Evolutionary conservation across 2,888 invertebrate genomes (phyloP).

Genomic region (Stenotaenia linearis): DNA sequence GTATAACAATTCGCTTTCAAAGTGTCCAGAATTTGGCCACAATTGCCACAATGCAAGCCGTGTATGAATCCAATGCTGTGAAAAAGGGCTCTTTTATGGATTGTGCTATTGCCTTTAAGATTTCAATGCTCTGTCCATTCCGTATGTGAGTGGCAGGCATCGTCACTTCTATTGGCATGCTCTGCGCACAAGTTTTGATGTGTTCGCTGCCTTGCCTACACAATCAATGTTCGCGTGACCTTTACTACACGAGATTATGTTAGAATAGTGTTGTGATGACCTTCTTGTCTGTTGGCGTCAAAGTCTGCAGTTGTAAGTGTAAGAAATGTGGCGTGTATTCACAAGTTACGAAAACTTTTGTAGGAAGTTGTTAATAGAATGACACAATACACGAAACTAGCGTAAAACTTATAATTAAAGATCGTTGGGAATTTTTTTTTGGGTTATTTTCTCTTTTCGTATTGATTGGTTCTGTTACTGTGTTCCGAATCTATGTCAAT

Average conservation of each 20-base stretch:
- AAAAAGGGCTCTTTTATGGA: neutral
- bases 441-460: too few species aligned
- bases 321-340: neutral
- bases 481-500: too few species aligned
- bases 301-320: neutral
- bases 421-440: too few species aligned
- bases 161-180: neutral
- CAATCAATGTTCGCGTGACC: neutral
- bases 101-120: neutral
- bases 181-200: neutral
- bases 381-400: too few species aligned
- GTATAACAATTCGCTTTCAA: neutral
- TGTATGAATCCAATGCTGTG: neutral
- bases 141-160: neutral
- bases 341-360: neutral
- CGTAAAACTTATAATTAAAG: too few species aligned
- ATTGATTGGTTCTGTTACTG: too few species aligned
- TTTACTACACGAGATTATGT: neutral
- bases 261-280: neutral
- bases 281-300: neutral
- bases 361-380: too few species aligned
- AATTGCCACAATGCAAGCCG: neutral
- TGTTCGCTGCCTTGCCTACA: neutral
- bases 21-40: neutral
- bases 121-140: neutral